phyloP scores from a whole-genome alignment of 2,113 vertebrate species.

The Argyrosomus japonicus region DNA sequence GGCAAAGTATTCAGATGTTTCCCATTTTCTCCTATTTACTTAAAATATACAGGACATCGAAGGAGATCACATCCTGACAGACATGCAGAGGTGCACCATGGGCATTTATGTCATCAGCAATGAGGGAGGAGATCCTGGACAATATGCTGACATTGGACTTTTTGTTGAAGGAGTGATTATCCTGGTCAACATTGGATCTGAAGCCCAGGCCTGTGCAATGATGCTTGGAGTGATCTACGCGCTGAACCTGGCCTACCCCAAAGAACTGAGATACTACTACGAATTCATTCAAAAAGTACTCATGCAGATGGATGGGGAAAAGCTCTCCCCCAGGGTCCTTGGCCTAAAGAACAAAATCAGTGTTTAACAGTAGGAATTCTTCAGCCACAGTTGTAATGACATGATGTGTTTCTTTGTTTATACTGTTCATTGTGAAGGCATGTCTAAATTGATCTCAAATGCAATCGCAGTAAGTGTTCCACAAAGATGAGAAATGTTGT shows the following conservation, averaged over 20 bases:
- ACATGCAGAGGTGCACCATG: too few relatives aligned
- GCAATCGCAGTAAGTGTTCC: not conserved
- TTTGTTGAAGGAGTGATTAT: not conserved
- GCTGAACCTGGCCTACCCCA: conserved; percentile 2
- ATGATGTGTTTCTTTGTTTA: not conserved
- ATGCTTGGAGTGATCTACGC: conserved; percentile 1
- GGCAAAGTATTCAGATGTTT: not conserved
- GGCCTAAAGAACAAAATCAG: not conserved
- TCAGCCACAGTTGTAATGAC: not conserved
- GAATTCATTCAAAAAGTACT: conserved; percentile 12
- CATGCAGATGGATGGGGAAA: not conserved
- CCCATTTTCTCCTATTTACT: not conserved
- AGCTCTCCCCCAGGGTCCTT: not conserved
- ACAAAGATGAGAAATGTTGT: not conserved
- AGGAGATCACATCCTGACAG: too few relatives aligned
- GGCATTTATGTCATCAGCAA: too few relatives aligned
- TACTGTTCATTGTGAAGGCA: not conserved
- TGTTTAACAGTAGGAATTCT: not conserved
- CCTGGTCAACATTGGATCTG: not conserved
- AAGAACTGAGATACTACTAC: not conserved
- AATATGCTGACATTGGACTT: not conserved
- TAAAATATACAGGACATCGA: not conserved
- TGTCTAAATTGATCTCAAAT: not conserved
- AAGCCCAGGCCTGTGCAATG: not conserved
- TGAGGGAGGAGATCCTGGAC: not conserved